A percentile compares a stretch with the other conserved stretches of the same genome.
phyloP scores from a whole-genome alignment of 2,888 invertebrate species.

The Dryadula phaetusa region DNA sequence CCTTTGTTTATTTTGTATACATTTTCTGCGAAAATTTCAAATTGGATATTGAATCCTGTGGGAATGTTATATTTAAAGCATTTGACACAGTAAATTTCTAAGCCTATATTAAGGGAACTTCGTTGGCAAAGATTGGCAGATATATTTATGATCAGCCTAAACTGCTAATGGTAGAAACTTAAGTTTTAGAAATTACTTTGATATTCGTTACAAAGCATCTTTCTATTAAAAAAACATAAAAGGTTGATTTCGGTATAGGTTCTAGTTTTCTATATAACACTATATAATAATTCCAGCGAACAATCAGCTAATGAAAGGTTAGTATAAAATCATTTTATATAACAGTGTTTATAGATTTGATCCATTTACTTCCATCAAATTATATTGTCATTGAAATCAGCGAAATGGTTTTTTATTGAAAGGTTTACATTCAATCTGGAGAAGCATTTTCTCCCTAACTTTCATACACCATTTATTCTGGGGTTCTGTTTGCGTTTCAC shows the following conservation, averaged over 20 bases:
- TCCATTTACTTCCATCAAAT: slow-evolving; percentile 42
- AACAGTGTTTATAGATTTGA: slow-evolving; percentile 35
- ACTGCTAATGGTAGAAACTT: neutral
- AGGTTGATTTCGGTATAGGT: neutral
- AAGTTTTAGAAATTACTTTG: neutral
- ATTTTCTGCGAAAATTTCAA: slow-evolving; percentile 5
- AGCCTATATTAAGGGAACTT: slow-evolving; percentile 1
- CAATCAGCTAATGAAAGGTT: neutral
- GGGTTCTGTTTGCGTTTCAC: slow-evolving; percentile 69
- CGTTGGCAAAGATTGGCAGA: slow-evolving; percentile 1
- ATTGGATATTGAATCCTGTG: slow-evolving; percentile 3
- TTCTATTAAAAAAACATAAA: neutral
- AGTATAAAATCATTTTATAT: slow-evolving; percentile 16
- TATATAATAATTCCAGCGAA: neutral
- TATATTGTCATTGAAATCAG: slow-evolving; percentile 47
- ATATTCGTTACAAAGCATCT: neutral
- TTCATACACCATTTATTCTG: slow-evolving; percentile 63
- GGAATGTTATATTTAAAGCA: neutral
- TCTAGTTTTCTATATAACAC: neutral
- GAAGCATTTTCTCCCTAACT: slow-evolving; percentile 52
- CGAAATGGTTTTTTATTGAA: slow-evolving; percentile 50
- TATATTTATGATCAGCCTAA: neutral
- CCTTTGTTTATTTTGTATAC: slow-evolving; percentile 20
- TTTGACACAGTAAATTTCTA: slow-evolving; percentile 3
- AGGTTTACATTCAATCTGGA: slow-evolving; percentile 51